These are phyloP conservation scores for Gastrophysa polygoni DNA, from an alignment of 2,888 invertebrate species.

Conservation along the genomic window DNA sequence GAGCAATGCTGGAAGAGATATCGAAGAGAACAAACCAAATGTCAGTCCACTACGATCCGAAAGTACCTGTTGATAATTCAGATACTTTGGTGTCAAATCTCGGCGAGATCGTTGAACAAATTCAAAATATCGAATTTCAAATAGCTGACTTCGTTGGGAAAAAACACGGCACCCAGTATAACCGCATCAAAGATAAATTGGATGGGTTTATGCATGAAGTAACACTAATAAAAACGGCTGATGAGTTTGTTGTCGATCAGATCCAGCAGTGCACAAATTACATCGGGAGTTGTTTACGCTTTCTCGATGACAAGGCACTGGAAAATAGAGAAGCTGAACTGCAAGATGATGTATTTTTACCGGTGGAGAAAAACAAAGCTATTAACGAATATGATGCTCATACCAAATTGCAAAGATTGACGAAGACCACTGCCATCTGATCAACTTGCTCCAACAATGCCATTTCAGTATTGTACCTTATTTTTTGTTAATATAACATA, in stretches of 20 bases:
- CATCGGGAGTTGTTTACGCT: conserved; percentile 38
- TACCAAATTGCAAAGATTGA: conserved; percentile 27
- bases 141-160: conserved; percentile 36
- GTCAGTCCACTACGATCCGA: conserved; percentile 15
- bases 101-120: conserved; percentile 30
- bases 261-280: conserved; percentile 37
- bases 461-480: neutral
- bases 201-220: conserved; percentile 30
- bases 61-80: neutral
- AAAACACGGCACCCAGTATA: conserved; percentile 41
- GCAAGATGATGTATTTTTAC: conserved; percentile 36
- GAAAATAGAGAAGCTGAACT: conserved; percentile 21
- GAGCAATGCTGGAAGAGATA: conserved; percentile 38
- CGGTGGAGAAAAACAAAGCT: conserved; percentile 21
- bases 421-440: conserved; percentile 36
- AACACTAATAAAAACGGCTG: conserved; percentile 25
- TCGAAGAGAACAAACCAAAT: conserved; percentile 24
- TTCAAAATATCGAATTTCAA: conserved; percentile 37
- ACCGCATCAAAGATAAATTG: conserved; percentile 34
- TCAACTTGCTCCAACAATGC: neutral
- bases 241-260: conserved; percentile 39
- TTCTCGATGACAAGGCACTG: conserved; percentile 42
- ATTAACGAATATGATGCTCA: conserved; percentile 21
- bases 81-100: conserved; percentile 24
- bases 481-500: no score